These are phyloP conservation scores for Micromussa lordhowensis DNA, from an alignment of 92 coral and sea anemone species.

Conservation along the genomic window DNA sequence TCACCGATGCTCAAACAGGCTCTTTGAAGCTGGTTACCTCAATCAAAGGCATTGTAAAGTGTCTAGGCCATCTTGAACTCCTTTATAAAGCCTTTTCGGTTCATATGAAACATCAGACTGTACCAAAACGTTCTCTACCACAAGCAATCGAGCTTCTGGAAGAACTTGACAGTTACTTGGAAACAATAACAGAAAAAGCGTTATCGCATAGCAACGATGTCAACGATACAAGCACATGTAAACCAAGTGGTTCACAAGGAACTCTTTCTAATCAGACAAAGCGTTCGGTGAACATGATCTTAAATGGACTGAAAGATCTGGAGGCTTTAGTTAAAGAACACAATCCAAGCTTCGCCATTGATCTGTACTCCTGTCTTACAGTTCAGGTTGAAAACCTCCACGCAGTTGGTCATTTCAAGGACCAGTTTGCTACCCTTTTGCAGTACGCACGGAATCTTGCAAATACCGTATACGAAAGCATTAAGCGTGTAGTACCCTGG, in stretches of 20 bases:
- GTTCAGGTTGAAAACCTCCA: conserved; percentile 64
- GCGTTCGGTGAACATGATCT: conserved; percentile 24
- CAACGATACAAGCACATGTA: conserved; percentile 13
- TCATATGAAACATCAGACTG: conserved; percentile 57
- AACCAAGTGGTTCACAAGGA: conserved; percentile 43
- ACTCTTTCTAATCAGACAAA: conserved; percentile 44
- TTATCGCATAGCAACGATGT: conserved; percentile 49
- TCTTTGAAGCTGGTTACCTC: conserved; percentile 51
- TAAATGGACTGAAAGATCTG: conserved; percentile 48
- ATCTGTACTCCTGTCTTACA: conserved; percentile 43
- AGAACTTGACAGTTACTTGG: conserved; percentile 49
- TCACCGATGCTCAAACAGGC: conserved; percentile 64
- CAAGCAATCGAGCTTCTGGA: conserved; percentile 64
- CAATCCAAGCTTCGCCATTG: conserved; percentile 9
- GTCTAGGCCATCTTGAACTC: conserved; percentile 46
- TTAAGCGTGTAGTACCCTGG: conserved; percentile 8
- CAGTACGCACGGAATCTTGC: conserved; percentile 44
- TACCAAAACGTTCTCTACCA: conserved; percentile 32
- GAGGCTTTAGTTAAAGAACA: conserved; percentile 27
- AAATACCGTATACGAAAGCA: conserved; percentile 6
- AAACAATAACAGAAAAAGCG: conserved; percentile 33
- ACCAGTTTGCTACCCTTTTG: conserved; percentile 24
- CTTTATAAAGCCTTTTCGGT: conserved; percentile 54
- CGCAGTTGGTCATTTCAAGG: conserved; percentile 54
- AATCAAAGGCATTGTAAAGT: conserved; percentile 44